These are phyloP conservation scores for Octonoba sinensis DNA, from an alignment of 2,888 invertebrate species.

Conservation along the genomic window DNA sequence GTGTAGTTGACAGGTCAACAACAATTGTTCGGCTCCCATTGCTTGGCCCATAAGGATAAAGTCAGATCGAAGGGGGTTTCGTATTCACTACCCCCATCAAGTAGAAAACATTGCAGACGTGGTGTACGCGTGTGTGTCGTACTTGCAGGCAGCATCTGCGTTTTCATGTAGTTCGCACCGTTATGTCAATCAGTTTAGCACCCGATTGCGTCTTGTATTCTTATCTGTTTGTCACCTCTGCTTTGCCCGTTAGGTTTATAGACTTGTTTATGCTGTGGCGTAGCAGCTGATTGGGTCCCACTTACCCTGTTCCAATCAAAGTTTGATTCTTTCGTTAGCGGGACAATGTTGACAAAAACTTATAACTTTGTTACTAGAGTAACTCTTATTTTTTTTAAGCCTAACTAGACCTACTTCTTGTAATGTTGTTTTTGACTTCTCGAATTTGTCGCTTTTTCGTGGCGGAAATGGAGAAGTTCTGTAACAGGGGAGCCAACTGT, in stretches of 20 bases:
- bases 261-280: slow-evolving; percentile 50
- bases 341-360: too few species aligned
- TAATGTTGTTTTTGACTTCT: too few species aligned
- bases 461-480: too few species aligned
- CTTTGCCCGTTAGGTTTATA: slow-evolving; percentile 57
- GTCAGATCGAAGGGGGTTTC: slow-evolving; percentile 1
- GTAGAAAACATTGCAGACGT: slow-evolving; percentile 28
- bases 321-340: slow-evolving; percentile 23
- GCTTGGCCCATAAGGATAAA: slow-evolving; percentile 30
- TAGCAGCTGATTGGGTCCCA: slow-evolving; percentile 40
- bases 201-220: slow-evolving; percentile 40
- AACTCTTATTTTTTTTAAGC: too few species aligned
- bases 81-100: neutral
- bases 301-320: slow-evolving; percentile 36
- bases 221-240: slow-evolving; percentile 16
- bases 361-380: too few species aligned
- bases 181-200: slow-evolving; percentile 50
- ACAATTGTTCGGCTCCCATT: slow-evolving; percentile 44
- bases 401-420: too few species aligned
- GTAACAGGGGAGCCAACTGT: too few species aligned
- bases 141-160: slow-evolving; percentile 17
- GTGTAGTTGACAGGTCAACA: slow-evolving; percentile 53
- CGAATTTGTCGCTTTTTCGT: too few species aligned
- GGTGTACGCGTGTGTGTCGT: slow-evolving; percentile 29
- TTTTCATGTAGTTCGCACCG: slow-evolving; percentile 46